Evolutionary conservation across 1,140 invertebrate genomes (phyloP).

Genomic region (Gryon sp.): DNA sequence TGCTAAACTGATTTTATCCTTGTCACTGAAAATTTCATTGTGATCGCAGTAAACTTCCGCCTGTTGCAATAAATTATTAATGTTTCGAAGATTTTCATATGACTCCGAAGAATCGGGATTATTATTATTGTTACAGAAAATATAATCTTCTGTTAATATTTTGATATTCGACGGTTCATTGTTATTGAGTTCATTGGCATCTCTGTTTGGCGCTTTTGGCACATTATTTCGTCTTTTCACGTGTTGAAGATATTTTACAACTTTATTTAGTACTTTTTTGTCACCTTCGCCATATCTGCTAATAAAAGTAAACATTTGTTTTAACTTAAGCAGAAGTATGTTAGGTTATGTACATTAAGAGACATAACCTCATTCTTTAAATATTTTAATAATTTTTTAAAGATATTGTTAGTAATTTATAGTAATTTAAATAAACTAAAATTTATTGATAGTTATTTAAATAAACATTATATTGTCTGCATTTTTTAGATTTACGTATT

Average conservation of each 20-base stretch:
- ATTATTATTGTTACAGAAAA: conserved; percentile 39
- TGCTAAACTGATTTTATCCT: conserved; percentile 39
- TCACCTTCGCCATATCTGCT: conserved; percentile 35
- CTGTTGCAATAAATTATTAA: conserved; percentile 29
- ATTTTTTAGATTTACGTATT: too few species aligned
- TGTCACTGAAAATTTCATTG: conserved; percentile 40
- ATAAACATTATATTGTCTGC: too few species aligned
- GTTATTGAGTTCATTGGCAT: neutral
- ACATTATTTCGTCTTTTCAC: conserved; percentile 35
- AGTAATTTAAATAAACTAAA: too few species aligned
- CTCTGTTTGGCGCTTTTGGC: conserved; percentile 16
- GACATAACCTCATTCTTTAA: too few species aligned
- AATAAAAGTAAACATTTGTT: neutral
- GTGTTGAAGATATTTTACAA: conserved; percentile 41
- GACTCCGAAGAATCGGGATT: conserved; percentile 3
- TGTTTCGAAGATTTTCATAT: conserved; percentile 26
- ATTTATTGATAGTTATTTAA: too few species aligned
- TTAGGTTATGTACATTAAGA: too few species aligned
- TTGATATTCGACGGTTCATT: conserved; percentile 33
- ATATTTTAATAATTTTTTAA: too few species aligned
- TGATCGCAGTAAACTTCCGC: conserved; percentile 38
- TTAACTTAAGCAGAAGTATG: too few species aligned
- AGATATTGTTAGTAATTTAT: too few species aligned
- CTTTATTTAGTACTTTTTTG: conserved; percentile 42
- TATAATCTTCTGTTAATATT: conserved; percentile 39